Conservation (phyloP, 2,888 invertebrate species). For the Cheilosia vernalis region DNA sequence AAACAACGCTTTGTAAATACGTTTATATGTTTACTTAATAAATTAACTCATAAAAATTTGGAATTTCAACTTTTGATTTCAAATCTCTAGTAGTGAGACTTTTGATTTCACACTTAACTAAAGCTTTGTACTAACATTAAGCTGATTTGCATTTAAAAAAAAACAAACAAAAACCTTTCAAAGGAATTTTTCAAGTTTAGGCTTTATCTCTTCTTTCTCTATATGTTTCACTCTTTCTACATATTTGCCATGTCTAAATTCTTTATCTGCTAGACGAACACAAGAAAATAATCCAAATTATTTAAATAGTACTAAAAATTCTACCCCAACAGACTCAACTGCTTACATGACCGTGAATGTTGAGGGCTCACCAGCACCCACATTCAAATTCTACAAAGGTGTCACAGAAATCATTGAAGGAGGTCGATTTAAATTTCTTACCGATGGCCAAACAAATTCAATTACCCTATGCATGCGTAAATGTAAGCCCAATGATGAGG, state of each 20-base stretch:
- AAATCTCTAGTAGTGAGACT: too few relatives aligned
- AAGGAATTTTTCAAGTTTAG: neutral
- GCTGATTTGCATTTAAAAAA: neutral
- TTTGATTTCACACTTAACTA: too few relatives aligned
- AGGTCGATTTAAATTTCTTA: conserved; percentile 96
- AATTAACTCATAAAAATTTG: too few relatives aligned
- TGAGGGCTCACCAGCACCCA: conserved; percentile 97
- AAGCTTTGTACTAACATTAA: conserved; percentile 9
- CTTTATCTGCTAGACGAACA: conserved; percentile 10
- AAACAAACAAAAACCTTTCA: neutral
- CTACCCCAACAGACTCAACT: conserved; percentile 88
- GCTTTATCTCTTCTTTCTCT: neutral
- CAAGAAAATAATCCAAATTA: neutral
- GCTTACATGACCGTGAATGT: conserved; percentile 96
- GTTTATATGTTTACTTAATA: neutral
- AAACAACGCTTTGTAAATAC: neutral
- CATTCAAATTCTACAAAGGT: conserved; percentile 97
- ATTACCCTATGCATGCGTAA: conserved; percentile 98
- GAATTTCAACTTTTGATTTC: too few relatives aligned
- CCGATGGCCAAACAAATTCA: conserved; percentile 96
- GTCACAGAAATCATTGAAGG: conserved; percentile 96
- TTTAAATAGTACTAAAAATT: conserved; percentile 20
- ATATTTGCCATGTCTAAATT: neutral
- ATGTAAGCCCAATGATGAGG: conserved; percentile 98
- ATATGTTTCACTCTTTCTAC: neutral